phyloP scores from a whole-genome alignment of 2,888 invertebrate species.

The Brassicogethes aeneus region DNA sequence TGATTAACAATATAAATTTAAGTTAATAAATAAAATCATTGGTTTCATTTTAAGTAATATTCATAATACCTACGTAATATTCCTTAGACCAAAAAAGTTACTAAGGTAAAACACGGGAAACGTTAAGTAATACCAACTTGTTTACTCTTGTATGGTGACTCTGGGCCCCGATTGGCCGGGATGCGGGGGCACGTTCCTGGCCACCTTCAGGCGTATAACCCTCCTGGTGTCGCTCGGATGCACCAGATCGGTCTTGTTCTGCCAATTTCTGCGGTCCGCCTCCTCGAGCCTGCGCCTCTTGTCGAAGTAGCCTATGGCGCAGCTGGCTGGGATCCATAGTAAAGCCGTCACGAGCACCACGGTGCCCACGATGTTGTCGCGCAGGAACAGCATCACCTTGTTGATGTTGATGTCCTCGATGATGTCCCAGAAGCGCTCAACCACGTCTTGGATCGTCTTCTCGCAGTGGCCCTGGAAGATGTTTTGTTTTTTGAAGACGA shows the following conservation, averaged over 20 bases:
- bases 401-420: slow-evolving; percentile 95
- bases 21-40: too few species aligned
- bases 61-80: too few species aligned
- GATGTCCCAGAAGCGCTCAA: slow-evolving; percentile 94
- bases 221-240: slow-evolving; percentile 63
- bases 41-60: too few species aligned
- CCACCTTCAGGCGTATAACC: slow-evolving; percentile 54
- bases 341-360: slow-evolving; percentile 85
- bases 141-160: too few species aligned
- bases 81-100: too few species aligned
- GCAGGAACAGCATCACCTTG: slow-evolving; percentile 78
- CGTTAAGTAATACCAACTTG: too few species aligned
- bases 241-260: slow-evolving; percentile 57
- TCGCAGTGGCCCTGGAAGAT: slow-evolving; percentile 84
- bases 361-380: slow-evolving; percentile 90
- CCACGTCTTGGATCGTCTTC: slow-evolving; percentile 90
- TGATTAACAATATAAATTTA: too few species aligned
- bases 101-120: too few species aligned
- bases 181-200: too few species aligned
- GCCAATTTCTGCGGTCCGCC: slow-evolving; percentile 64
- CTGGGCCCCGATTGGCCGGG: too few species aligned
- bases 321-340: slow-evolving; percentile 91
- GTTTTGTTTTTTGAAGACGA: too few species aligned
- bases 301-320: slow-evolving; percentile 78
- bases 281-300: slow-evolving; percentile 63